Base-by-base conservation (phyloP, 2,888 invertebrate species). In the Hartigia nigra region DNA sequence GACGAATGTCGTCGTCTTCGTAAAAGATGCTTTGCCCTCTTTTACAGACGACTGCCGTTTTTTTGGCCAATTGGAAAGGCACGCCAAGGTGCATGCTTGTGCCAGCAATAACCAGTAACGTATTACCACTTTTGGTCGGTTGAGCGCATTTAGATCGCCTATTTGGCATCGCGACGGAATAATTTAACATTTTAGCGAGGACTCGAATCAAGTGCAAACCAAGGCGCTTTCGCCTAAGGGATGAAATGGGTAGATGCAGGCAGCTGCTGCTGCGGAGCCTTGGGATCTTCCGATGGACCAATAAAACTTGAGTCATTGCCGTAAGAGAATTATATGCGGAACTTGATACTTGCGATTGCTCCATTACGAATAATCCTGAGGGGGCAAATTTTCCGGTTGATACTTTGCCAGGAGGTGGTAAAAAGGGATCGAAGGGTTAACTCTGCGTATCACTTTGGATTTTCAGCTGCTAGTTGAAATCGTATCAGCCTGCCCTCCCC, bases 61-160 rank as follows among this genome's bases (percentile, higher is more conserved):
- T 14, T 31, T 23, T 31, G 31, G 31, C 72, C 72, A 31, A 72
- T 72, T 72, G 14, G 14, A 35, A 74, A 77, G 81, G 81, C 78
- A 80, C 82, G 82, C 82, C 88, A 88, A 88, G 88, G 88, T 87
- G 88, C 87, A 87, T 23, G 55, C 23, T 23, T 55, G 87, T 86
- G 87, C 84, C 81, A 87, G 88, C 88, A 88, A 88, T 89, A 88
- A 89, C 88, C 82, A 86, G 87, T 88, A 88, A 89, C 88, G 86
- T 89, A 88, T 89, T 88, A 88, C 88, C 88, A 88, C 88, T 89
- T 88, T 87, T 88, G 87, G 86, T 88, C 86, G 88, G 87, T 87
- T 87, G 88, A 88, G 84, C 88, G 88, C 88, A 88, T 89, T 89
- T 88, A 89, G 88, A 89, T 89, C 88, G 88, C 86, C 88, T 88